Base-by-base conservation (phyloP, 35 echinoderm and acorn worm genomes). In the Heliocidaris erythrogramma region DNA sequence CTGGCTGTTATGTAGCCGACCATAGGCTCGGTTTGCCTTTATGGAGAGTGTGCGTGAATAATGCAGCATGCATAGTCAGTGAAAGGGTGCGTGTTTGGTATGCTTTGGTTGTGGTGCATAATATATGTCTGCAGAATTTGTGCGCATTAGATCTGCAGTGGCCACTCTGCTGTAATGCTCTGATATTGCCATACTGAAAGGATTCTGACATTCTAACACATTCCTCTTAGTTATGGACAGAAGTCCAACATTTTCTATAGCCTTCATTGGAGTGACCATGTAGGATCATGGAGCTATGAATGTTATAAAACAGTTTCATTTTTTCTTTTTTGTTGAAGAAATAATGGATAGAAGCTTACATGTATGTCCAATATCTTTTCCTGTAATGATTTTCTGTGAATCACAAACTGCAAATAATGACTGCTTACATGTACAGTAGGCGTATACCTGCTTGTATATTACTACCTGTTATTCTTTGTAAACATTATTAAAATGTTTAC, bases 121-220 rank as follows among this genome's bases (percentile, higher is more conserved):
- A 88, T 88, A 88, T 88, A 88, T 88, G 86, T 48, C 86, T 88
- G 86, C 86, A 32, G 86, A 88, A 88, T 88, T 88, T 88, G 86
- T 88, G 86, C 86, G 86, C 86, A 32, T 32, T 88, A 18, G 30
- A 88, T 88, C 86, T 88, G 86, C 31, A 48, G 14, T 88, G 86
- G 86, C 86, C 31, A 48, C 30, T 88, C 60, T 69, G 17, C 60
- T 18, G 17, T 69, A 27, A 24, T 69, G 60, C 60, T 69, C 60
- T 6, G 60, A 69, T 69, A 69, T 69, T 27, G 16, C 60, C 60
- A 69, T 69, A 24, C 60, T 69, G 60, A 69, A 69, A 69, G 60
- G 24, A 69, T 69, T 69, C 60, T 24, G 60, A 69, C 60, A 69
- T 69, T 17, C 24, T 69, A 69, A 69, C 24, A 69, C 60, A 69